Evolutionary conservation across 1,140 invertebrate species (phyloP), one percentile per base, ranked within the genome.

Genomic region (Pollicipes pollicipes): DNA sequence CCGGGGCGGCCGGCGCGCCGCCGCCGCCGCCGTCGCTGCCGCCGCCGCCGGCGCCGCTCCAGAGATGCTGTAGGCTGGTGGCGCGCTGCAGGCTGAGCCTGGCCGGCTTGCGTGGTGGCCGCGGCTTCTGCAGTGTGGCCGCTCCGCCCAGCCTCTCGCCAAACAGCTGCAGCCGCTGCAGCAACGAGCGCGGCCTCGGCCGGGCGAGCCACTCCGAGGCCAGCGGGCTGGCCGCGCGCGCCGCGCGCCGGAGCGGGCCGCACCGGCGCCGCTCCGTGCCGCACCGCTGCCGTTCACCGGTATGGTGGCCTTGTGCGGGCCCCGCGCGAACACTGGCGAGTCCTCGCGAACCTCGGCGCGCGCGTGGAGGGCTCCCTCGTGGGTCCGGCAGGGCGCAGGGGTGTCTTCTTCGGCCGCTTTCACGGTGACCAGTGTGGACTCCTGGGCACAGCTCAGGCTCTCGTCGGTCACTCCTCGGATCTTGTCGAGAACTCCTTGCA

Each of bases 71-170:
- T 28, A 90, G 82, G 79, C 90, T 92, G 17, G 87, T 84, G 0
- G 90, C 88, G 74, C 89, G 85, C 76, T 91, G 90, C 0, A 93
- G 78, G 0, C 90, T 92, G 3, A 93, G 78, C 8, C 90, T 81
- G 0, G 91, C 76, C 0, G 90, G 91, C 77, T 93, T 93, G 76
- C 90, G 88, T 27, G 90, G 90, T 6, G 90, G 90, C 27, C 86
- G 86, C 6, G 90, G 89, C 35, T 73, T 75, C 32, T 68, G 72
- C 66, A 74, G 71, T 21, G 74, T 1, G 81, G 78, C 79, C 70
- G 79, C 73, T 29, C 81, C 0, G 84, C 85, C 0, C 64, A n/a
- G 28, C 64, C 24, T 8, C 16, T 8, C 64, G 28, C 27, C 64
- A 8, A 27, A n/a, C 64, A 28, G 64, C 64, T 66, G 64, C 64